A percentile compares a stretch with the other conserved stretches of the same genome.
Evolutionary conservation across 64 coral and sea anemone genomes (phyloP).

Genomic region (Porites australiensis): DNA sequence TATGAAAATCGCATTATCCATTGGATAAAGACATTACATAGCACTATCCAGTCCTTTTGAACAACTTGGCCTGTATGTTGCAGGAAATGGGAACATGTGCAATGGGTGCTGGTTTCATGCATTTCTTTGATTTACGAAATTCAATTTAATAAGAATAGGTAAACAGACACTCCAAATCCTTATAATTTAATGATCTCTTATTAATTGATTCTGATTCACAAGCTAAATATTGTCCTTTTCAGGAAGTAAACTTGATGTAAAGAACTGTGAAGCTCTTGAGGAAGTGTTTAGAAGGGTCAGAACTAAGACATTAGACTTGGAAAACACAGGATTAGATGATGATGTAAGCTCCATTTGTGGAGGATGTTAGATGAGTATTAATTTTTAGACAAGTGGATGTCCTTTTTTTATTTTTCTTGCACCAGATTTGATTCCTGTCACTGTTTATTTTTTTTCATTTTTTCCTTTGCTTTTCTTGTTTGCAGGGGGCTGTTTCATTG

Average conservation of each 20-base stretch:
- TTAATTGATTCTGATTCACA: not conserved
- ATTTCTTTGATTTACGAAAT: too few species aligned
- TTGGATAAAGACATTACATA: too few species aligned
- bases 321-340: conserved; percentile 98
- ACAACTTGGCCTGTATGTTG: too few species aligned
- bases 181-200: too few species aligned
- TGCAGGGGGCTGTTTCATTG: conserved; percentile 88
- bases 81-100: too few species aligned
- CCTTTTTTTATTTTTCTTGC: not conserved
- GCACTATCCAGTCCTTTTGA: too few species aligned
- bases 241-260: conserved; percentile 91
- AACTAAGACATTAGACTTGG: conserved; percentile 91
- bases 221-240: not conserved
- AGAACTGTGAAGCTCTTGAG: conserved; percentile 91
- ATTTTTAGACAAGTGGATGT: too few species aligned
- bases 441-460: not conserved
- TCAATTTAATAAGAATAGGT: too few species aligned
- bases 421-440: not conserved
- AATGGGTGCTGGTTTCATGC: too few species aligned
- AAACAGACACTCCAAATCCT: too few species aligned
- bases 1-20: too few species aligned
- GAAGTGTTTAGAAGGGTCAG: conserved; percentile 91
- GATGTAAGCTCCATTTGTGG: conserved; percentile 66
- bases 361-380: too few species aligned
- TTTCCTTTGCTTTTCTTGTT: not conserved